These are phyloP conservation scores for Deroptyus accipitrinus DNA, from an alignment of 2,113 vertebrate species.

Conservation along the genomic window DNA sequence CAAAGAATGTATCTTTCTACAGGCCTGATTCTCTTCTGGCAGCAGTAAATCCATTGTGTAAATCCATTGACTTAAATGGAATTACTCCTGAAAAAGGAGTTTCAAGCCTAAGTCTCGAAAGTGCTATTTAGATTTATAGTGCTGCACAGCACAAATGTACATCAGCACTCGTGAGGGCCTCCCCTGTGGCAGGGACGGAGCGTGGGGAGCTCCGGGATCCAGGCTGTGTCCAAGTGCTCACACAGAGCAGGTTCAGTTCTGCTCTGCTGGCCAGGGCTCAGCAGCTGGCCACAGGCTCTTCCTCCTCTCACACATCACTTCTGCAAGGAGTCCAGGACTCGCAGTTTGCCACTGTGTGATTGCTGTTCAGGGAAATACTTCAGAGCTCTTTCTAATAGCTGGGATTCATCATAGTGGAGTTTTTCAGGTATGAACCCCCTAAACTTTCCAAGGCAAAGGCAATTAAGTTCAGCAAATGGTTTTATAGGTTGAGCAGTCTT, in stretches of 20 bases:
- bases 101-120: neutral
- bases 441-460: neutral
- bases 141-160: fast-evolving
- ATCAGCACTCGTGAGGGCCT: neutral
- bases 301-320: neutral
- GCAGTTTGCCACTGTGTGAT: constrained; percentile 9
- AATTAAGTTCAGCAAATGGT: neutral
- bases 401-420: constrained; percentile 11
- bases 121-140: neutral
- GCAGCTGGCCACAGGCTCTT: neutral
- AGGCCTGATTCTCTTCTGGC: constrained; percentile 62
- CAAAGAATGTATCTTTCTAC: constrained; percentile 50
- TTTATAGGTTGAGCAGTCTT: neutral
- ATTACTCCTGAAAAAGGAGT: constrained; percentile 41
- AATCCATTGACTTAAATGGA: constrained; percentile 62
- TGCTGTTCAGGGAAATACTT: constrained; percentile 19
- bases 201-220: neutral
- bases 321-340: constrained; percentile 3
- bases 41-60: constrained; percentile 66
- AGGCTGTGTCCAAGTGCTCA: neutral
- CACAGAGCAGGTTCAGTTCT: neutral
- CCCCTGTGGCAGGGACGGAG: neutral
- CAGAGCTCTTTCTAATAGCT: constrained; percentile 25
- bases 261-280: neutral
- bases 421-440: neutral